Percentiles rank a stretch among this genome's conserved stretches.
phyloP scores from a whole-genome alignment of 2,888 invertebrate species.

The Philaethria dido region DNA sequence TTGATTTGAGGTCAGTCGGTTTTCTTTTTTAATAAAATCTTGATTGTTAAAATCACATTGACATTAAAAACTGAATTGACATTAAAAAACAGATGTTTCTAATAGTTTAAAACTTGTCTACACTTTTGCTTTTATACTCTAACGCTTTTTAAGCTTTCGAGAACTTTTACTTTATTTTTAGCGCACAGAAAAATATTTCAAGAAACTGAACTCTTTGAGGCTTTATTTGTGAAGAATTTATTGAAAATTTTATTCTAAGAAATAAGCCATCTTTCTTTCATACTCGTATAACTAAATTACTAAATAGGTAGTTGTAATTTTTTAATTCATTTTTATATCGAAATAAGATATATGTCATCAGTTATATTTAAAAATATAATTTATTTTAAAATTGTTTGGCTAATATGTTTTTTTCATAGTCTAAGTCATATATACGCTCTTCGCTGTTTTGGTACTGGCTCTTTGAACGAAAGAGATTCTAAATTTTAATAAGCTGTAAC shows the following conservation, averaged over 20 bases:
- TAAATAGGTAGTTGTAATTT: neutral
- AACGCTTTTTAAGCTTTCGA: constrained; percentile 20
- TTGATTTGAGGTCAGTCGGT: too few species aligned
- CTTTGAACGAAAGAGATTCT: neutral
- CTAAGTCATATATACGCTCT: too few species aligned
- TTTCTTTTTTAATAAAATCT: neutral
- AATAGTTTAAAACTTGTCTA: neutral
- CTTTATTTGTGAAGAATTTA: constrained; percentile 47
- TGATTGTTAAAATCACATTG: neutral
- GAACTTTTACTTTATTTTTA: constrained; percentile 29
- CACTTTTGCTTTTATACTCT: neutral
- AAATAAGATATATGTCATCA: neutral
- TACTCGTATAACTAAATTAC: neutral
- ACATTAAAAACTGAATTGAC: neutral
- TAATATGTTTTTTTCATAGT: too few species aligned
- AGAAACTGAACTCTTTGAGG: constrained; percentile 58
- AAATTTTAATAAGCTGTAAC: neutral
- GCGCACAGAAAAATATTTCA: constrained; percentile 23
- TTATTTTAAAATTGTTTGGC: too few species aligned
- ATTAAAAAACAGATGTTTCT: constrained; percentile 1
- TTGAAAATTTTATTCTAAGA: neutral
- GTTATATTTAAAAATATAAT: neutral
- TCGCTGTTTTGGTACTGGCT: neutral
- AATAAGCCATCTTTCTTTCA: neutral
- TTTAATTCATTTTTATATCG: neutral